Evolutionary conservation across 2,113 vertebrate species (phyloP).

Genomic region (Toxotes chatareus): DNA sequence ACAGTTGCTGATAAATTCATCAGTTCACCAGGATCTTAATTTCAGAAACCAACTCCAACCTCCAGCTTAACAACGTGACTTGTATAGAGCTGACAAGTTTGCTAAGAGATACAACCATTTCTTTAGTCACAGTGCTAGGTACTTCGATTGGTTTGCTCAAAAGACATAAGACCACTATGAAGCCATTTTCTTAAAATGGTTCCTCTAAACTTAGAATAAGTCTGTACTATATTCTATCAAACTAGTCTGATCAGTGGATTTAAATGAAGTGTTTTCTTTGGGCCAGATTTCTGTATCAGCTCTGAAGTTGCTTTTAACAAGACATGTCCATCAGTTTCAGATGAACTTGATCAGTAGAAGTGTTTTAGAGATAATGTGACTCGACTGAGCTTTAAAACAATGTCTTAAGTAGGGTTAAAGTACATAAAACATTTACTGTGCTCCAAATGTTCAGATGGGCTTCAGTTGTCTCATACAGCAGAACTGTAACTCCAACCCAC

Average conservation of each 20-base stretch:
- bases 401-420: neutral
- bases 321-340: neutral
- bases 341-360: neutral
- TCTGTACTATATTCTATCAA: neutral
- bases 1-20: neutral
- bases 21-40: neutral
- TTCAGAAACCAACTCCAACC: neutral
- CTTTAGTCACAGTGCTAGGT: constrained; percentile 54
- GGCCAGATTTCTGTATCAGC: neutral
- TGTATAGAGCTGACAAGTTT: neutral
- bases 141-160: neutral
- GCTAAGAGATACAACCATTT: neutral
- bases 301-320: neutral
- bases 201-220: neutral
- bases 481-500: neutral
- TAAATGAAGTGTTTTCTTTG: neutral
- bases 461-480: too few species aligned
- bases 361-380: neutral
- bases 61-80: neutral
- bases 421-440: neutral
- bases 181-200: neutral
- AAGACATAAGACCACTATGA: neutral
- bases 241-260: neutral
- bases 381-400: neutral
- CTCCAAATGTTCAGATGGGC: too few species aligned